Evolutionary conservation across 1,140 invertebrate genomes (phyloP).

Genomic region (Bombus difficillimus): DNA sequence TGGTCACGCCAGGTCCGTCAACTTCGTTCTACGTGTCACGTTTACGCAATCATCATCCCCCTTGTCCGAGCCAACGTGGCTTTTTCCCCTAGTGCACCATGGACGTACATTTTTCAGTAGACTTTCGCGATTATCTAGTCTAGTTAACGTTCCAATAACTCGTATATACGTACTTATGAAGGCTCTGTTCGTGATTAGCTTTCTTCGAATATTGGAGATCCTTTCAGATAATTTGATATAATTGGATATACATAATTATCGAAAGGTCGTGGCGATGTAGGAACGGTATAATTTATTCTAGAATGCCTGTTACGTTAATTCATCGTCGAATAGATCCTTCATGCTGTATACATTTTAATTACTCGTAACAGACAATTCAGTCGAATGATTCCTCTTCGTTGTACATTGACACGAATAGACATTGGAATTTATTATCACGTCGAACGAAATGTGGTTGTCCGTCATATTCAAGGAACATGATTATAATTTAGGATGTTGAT

Average conservation of each 20-base stretch:
- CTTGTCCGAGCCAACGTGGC: constrained; percentile 63
- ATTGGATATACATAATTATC: too few species aligned
- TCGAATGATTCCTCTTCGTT: background rate
- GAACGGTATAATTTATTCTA: too few species aligned
- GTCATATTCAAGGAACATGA: too few species aligned
- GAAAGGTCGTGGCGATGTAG: too few species aligned
- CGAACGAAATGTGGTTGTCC: too few species aligned
- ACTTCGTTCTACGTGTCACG: constrained; percentile 74
- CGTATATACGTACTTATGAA: too few species aligned
- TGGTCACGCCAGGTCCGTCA: constrained; percentile 80
- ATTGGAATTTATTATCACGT: too few species aligned
- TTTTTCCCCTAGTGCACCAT: constrained; percentile 34
- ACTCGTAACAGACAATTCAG: background rate
- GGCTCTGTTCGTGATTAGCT: background rate
- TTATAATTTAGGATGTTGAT: too few species aligned
- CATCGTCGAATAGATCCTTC: too few species aligned
- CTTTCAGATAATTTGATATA: background rate
- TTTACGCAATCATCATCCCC: constrained; percentile 76
- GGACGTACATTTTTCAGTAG: constrained; percentile 51
- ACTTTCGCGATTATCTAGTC: constrained; percentile 19
- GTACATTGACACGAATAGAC: background rate
- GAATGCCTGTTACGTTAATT: background rate
- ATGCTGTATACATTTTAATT: too few species aligned
- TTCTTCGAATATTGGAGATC: background rate
- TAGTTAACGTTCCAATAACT: background rate